Conservation (phyloP, 2,797 vertebrate species). For the Karalla daura region DNA sequence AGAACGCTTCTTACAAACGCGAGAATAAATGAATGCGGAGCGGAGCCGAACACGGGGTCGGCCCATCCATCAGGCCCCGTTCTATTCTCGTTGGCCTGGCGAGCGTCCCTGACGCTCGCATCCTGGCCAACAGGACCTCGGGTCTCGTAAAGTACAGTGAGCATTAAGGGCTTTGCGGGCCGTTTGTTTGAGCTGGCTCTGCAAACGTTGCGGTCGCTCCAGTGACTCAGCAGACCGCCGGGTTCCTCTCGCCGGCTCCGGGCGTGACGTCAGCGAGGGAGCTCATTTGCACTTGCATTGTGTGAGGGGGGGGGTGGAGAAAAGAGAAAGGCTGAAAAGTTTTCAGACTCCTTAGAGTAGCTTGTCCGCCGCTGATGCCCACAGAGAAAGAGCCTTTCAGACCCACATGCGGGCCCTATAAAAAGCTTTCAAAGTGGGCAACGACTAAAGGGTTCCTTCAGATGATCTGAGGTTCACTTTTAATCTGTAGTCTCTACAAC, state of each 20-base stretch:
- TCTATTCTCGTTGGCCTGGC: not conserved
- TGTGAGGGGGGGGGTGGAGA: not conserved
- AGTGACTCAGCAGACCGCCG: constrained; percentile 52
- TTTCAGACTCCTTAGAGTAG: constrained; percentile 11
- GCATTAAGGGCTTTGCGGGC: constrained; percentile 32
- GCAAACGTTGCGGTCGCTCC: constrained; percentile 17
- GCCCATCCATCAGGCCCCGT: not conserved
- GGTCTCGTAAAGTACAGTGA: constrained; percentile 14
- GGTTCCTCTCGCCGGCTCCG: constrained; percentile 27
- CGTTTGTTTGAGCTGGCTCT: constrained; percentile 22
- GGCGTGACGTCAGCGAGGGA: constrained; percentile 27
- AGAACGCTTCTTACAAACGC: no score
- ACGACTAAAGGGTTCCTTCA: not conserved
- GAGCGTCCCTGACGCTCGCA: not conserved
- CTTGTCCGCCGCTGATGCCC: constrained; percentile 19
- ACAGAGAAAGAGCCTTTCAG: constrained; percentile 47
- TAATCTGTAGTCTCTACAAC: not conserved
- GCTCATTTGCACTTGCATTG: constrained; percentile 61
- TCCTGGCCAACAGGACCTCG: constrained; percentile 14
- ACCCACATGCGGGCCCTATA: not conserved
- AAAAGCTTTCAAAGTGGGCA: not conserved
- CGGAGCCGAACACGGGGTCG: no score
- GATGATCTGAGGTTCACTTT: not conserved
- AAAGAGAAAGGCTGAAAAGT: not conserved
- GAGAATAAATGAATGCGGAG: not conserved